Percentiles rank a stretch among this genome's conserved stretches.
Conservation (phyloP, 2,888 invertebrate genomes). For the Drosophila austrosaltans region DNA sequence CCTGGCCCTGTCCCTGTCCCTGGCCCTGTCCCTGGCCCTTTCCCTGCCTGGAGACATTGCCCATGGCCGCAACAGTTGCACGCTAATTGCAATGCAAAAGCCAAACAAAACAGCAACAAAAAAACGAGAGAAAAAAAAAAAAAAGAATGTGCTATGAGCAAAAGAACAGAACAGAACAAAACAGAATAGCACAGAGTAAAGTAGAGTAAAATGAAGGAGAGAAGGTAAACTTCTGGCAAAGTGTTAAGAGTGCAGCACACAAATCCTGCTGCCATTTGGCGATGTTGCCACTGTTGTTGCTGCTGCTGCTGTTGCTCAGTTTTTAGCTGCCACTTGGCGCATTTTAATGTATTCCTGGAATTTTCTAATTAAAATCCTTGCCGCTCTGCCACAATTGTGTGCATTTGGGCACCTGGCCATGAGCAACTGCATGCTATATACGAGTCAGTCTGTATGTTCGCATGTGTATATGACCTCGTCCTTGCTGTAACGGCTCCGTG, state of each 20-base stretch:
- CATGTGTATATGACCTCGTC: conserved; percentile 22
- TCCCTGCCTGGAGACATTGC: conserved; percentile 13
- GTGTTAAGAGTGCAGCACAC: conserved; percentile 68
- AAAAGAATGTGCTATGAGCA: conserved; percentile 16
- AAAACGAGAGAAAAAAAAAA: conserved; percentile 31
- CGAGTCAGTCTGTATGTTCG: conserved; percentile 25
- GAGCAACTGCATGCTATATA: conserved; percentile 6
- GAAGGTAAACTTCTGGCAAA: conserved; percentile 35
- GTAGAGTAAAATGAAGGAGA: conserved; percentile 8
- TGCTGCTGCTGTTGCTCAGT: conserved; percentile 37
- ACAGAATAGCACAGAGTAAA: background rate
- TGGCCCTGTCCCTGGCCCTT: too few relatives aligned
- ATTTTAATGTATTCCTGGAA: conserved; percentile 68
- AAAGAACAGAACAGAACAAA: background rate
- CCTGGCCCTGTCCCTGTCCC: too few relatives aligned
- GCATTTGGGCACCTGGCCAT: conserved; percentile 55
- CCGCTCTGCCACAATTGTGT: conserved; percentile 56
- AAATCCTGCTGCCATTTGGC: conserved; percentile 57
- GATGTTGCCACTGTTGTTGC: conserved; percentile 19
- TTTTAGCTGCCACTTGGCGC: conserved; percentile 60
- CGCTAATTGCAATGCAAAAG: conserved; percentile 76
- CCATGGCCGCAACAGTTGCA: conserved; percentile 49
- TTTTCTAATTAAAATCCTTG: conserved; percentile 77
- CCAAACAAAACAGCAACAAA: conserved; percentile 60
- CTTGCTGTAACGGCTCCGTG: conserved; percentile 37